Conservation (phyloP, 2,797 vertebrate genomes). For the Spinus olivaceus region DNA sequence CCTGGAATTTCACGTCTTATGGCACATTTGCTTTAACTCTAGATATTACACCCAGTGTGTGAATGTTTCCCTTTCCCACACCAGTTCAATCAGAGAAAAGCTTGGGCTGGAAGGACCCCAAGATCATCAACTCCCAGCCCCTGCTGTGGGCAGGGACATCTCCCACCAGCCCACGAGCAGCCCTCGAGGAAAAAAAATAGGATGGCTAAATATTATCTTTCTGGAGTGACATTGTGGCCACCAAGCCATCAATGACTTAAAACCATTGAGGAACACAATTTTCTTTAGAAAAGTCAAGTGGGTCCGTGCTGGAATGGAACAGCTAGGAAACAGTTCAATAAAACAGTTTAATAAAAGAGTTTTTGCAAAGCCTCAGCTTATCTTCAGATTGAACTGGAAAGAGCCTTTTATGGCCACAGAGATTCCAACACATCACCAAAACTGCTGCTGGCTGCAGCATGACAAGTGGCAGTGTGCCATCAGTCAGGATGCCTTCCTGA, state of each 20-base stretch:
- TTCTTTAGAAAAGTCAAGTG: background rate
- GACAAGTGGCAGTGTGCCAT: slow-evolving; percentile 31
- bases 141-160: background rate
- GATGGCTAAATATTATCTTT: background rate
- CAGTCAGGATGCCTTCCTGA: background rate
- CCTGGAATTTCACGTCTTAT: background rate
- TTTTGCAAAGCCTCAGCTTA: slow-evolving; percentile 5
- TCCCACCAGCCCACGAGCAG: background rate
- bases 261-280: background rate
- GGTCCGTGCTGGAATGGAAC: background rate
- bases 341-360: background rate
- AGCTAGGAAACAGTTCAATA: background rate
- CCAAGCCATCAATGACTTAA: background rate
- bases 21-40: background rate
- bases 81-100: background rate
- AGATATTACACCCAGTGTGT: background rate
- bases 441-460: slow-evolving; percentile 28
- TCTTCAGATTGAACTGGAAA: background rate
- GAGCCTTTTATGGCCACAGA: background rate
- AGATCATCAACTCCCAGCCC: rapidly evolving
- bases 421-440: background rate
- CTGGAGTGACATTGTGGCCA: background rate
- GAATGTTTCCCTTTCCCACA: background rate
- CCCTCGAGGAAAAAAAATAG: background rate
- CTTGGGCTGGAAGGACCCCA: background rate